Base-by-base conservation (phyloP, 2,888 invertebrate genomes). In the Dicyrtoma fusca region DNA sequence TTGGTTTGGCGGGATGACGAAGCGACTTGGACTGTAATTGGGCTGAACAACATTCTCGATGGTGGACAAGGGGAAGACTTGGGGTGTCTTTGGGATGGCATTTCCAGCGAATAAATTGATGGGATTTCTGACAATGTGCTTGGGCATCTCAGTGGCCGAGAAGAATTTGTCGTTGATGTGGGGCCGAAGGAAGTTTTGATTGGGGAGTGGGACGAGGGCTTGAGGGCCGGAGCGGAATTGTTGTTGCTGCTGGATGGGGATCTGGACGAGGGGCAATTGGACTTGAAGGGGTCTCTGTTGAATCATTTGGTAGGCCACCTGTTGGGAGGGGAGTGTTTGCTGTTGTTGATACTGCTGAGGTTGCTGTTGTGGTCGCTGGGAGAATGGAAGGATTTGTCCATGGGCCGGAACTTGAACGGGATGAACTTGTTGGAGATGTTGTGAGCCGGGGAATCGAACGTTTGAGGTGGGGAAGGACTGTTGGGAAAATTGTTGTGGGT, bases 61-160 rank as follows among this genome's bases (percentile, higher is more conserved):
- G 14, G 71, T 71, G 25, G 71, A 57, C 17, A 71, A 14, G 1
- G 71, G 71, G 19, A 63, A 55, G 1, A 71, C 26, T 34, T 71
- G 65, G 8, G 64, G 71, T 4, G 62, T 45, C 42, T 62, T 62
- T 6, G n/a, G 17, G 3, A 13, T 19, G 1, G 23, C 21, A 11
- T 17, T 19, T 13, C 59, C 59, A 23, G 53, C 66, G 45, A 65
- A 71, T 11, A 65, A 11, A 34, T 65, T 71, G 4, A 71, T 14
- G 1, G 71, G 71, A 57, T 71, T 71, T 19, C 55, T 42, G 3
- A 65, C 65, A 26, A 65, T 49, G 25, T 71, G 65, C 10, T 71
- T 71, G 1, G 71, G 71, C 0, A 47, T 59, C 26, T 71, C 71
- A 21, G 64, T 44, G 6, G 42, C 17, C 2, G 25, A 17, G 19